Base-by-base conservation (phyloP, 2,888 invertebrate genomes). In the Amphimallon solstitiale region DNA sequence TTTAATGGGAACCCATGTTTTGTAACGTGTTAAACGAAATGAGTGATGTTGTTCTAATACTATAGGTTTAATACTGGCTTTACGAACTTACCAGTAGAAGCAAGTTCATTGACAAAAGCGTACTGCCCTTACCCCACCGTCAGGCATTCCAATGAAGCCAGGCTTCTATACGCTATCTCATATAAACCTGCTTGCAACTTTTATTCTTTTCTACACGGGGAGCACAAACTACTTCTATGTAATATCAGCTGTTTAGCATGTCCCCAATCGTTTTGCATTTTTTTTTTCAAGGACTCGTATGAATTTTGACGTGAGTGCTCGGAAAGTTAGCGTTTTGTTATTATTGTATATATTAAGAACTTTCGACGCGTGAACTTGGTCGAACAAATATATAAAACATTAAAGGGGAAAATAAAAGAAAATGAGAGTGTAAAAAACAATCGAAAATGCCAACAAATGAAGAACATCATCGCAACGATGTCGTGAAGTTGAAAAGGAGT, bases 91-190 rank as follows among this genome's bases (percentile, higher is more conserved):
- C 70, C 68, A 37, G 60, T 60, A 66, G 68, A 68, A 67, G 69
- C 72, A 72, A 73, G 74, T 74, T 74, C 74, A 73, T 74, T 74
- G 74, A 74, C 73, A 74, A 74, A 74, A 72, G 71, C 71, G 63
- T 68, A 59, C 67, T 68, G 68, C 74, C 72, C 73, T 69, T 71
- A 68, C 72, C 72, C 72, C 72, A 68, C 72, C 68, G 72, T 71
- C 74, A 70, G 71, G 68, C 74, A 73, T 74, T 74, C 74, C 74
- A 69, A 71, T 67, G 71, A 66, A 68, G 70, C 68, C 66, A 67
- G 62, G 66, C 70, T 69, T 67, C 68, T 70, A 70, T 70, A 68
- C 69, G 69, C 70, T 71, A 71, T 71, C 71, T 71, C 68, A 66
- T 66, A 66, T 66, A 66, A 66, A 66, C 66, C 66, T 66, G 66